Evolutionary conservation across 2,888 invertebrate genomes (phyloP), one percentile per base, ranked within the genome.

Genomic region (Aethes cnicana): DNA sequence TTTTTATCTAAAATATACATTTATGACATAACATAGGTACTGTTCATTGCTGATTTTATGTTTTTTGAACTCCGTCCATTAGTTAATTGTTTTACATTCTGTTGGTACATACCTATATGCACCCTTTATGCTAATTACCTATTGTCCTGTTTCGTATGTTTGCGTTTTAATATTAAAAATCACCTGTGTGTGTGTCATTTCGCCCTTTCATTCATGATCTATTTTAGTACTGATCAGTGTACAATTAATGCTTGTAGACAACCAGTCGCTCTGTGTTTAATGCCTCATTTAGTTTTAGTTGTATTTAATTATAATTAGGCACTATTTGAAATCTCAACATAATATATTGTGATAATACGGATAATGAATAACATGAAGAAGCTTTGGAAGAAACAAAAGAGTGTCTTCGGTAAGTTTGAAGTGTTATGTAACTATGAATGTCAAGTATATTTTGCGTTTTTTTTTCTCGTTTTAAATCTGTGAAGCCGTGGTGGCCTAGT

Each of bases 191-290:
- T 28, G 21, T 11, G 14, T n/a, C 12, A 11, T 16, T 8, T 28
- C 17, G 41, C 48, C 16, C 41, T 20, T 52, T 33, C 52, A 46
- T 52, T 52, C 46, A 52, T 46, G n/a, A 46, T 39, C 46, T 52
- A 52, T 52, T 52, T 52, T 52, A 17, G 25, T 8, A 37, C 37
- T 8, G 7, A 35, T 25, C 20, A 16, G 21, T 20, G 18, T 14
- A 18, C 20, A 30, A 49, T 46, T 46, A 52, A 46, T 39, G 46
- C 32, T 37, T 37, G 4, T 7, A 44, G 21, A 37, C 43, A 44
- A 18, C 30, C 23, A 4, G 36, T 30, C 23, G 43, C 35, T 17
- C 35, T 17, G 8, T 21, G 8, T 32, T 44, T 36, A 20, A 37
- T 30, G 9, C 20, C 11, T 28, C 12, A 49, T 49, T 36, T 17